Evolutionary conservation across 2,888 invertebrate genomes (phyloP).

Genomic region (Lepidochrysops patricia): DNA sequence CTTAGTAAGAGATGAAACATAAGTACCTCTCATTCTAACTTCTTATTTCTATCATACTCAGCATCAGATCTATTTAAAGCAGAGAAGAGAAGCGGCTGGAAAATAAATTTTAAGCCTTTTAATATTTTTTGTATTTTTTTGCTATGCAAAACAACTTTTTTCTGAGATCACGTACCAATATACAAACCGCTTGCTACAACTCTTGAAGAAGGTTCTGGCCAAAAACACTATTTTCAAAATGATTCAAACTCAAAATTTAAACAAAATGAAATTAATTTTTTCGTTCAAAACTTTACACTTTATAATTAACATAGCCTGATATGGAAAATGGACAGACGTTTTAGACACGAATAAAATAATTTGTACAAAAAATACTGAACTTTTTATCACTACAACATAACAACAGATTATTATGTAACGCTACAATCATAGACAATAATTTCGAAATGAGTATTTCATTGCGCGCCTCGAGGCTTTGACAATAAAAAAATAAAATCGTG

Average conservation of each 20-base stretch:
- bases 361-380: constrained; percentile 27
- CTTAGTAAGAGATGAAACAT: not conserved
- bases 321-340: constrained; percentile 14
- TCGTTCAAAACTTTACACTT: not conserved
- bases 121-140: not conserved
- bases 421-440: not conserved
- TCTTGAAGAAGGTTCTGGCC: not conserved
- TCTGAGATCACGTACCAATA: constrained; percentile 2
- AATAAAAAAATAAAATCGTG: not conserved
- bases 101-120: constrained; percentile 1
- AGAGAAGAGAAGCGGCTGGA: constrained; percentile 1
- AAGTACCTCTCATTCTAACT: not conserved
- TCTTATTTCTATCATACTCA: constrained; percentile 5
- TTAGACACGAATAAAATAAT: constrained; percentile 19
- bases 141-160: constrained; percentile 6
- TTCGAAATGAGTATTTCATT: constrained; percentile 9
- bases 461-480: constrained; percentile 2
- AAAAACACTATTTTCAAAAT: not conserved
- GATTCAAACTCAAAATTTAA: no score
- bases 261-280: constrained; percentile 7
- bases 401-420: not conserved
- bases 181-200: not conserved
- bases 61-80: not conserved
- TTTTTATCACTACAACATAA: constrained; percentile 17
- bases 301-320: constrained; percentile 11